phyloP scores from a whole-genome alignment of 2,113 vertebrate species.

The Malurus melanocephalus region DNA sequence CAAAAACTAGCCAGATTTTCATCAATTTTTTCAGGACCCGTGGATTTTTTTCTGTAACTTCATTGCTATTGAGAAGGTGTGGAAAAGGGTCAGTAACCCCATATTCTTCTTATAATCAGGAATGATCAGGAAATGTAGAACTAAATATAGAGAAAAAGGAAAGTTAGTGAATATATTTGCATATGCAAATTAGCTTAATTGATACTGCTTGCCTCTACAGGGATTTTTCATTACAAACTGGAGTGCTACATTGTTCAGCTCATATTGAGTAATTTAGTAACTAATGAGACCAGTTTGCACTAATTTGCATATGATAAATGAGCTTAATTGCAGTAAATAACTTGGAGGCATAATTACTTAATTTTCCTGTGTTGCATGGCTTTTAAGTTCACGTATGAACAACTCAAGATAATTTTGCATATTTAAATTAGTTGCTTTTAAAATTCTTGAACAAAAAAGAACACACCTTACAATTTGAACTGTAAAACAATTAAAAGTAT shows the following conservation, averaged over 20 bases:
- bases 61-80: constrained; percentile 23
- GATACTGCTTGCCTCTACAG: constrained; percentile 89
- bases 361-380: constrained; percentile 87
- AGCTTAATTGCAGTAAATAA: constrained; percentile 90
- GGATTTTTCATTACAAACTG: constrained; percentile 90
- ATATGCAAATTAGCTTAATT: constrained; percentile 89
- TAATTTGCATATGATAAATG: constrained; percentile 91
- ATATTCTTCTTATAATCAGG: constrained; percentile 65
- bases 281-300: constrained; percentile 89
- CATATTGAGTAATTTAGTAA: constrained; percentile 90
- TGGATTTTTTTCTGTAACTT: constrained; percentile 19
- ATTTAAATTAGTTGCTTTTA: constrained; percentile 83
- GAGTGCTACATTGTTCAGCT: constrained; percentile 89
- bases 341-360: constrained; percentile 90
- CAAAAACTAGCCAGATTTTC: neutral
- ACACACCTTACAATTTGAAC: constrained; percentile 74
- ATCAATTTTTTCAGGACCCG: neutral
- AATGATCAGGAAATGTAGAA: constrained; percentile 79
- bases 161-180: constrained; percentile 85
- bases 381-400: constrained; percentile 87
- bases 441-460: constrained; percentile 76
- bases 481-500: constrained; percentile 69
- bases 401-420: constrained; percentile 86
- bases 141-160: constrained; percentile 85
- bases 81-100: constrained; percentile 62